Evolutionary conservation across 2,797 vertebrate genomes (phyloP), one percentile per base, ranked within the genome.

Genomic region (Serranus cabrilla): DNA sequence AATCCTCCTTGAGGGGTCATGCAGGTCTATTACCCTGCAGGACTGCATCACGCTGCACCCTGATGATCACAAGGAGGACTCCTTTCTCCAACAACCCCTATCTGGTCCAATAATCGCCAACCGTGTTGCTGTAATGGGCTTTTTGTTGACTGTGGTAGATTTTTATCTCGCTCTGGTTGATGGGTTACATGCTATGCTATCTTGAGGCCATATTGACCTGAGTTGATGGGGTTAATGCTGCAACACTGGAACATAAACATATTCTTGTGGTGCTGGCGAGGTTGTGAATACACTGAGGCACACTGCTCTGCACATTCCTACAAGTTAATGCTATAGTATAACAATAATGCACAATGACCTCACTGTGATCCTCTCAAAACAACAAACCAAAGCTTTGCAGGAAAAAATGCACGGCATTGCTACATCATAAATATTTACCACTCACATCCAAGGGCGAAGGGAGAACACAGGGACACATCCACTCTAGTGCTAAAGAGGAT

Each of bases 141-240:
- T 92, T 90, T 82, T 91, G 81, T 90, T 89, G 85, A 90, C 87
- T 90, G 83, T 81, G 82, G 68, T 72, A 76, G 87, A 90, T 81
- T 88, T 67, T 76, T 85, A 81, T 89, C 87, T 81, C 1, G 37
- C 62, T 74, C 66, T 65, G 56, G 78, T 70, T 69, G 83, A 90
- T 82, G 65, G 82, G 76, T 81, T 82, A 87, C 74, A 77, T 64
- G 74, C 71, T 64, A 47, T 23, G 27, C 77, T 76, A 84, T 84
- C 84, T 79, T 20, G 12, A 80, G 67, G 71, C 60, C 59, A 71
- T 60, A 81, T 85, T 18, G 63, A 85, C 74, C 63, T 45, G 59
- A 68, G 10, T 46, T 50, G 63, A 79, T 45, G 52, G 52, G 52
- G 74, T 78, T 76, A 84, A 61, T 57, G 13, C 2, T 52, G 25